phyloP scores from a whole-genome alignment of 2,113 vertebrate genomes.

The Crotalus helleri region DNA sequence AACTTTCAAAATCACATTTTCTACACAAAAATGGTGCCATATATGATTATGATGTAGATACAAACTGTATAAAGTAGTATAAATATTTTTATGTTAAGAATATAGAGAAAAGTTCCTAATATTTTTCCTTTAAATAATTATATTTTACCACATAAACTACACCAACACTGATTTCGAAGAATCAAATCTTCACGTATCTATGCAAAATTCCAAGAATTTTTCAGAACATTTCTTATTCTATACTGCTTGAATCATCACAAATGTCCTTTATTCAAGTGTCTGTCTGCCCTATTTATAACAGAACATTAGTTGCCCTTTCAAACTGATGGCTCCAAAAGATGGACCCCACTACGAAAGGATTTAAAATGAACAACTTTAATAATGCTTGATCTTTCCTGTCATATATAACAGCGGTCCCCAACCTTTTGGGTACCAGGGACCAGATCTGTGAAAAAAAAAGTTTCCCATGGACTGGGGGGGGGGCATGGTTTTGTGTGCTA shows the following conservation, averaged over 20 bases:
- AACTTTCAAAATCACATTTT: not conserved
- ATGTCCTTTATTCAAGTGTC: slow-evolving; percentile 65
- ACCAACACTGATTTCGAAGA: slow-evolving; percentile 32
- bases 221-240: slow-evolving; percentile 46
- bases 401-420: not conserved
- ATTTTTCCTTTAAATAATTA: slow-evolving; percentile 20
- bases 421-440: no score
- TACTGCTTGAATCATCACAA: slow-evolving; percentile 51
- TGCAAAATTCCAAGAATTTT: slow-evolving; percentile 61
- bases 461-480: not conserved
- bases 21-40: not conserved
- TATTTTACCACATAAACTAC: slow-evolving; percentile 45
- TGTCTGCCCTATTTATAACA: slow-evolving; percentile 46
- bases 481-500: not conserved
- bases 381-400: slow-evolving; percentile 61
- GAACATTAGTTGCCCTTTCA: slow-evolving; percentile 52
- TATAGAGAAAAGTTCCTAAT: not conserved
- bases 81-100: not conserved
- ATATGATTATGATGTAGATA: not conserved
- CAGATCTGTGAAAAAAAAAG: not conserved
- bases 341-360: slow-evolving; percentile 53
- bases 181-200: slow-evolving; percentile 41
- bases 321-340: slow-evolving; percentile 58
- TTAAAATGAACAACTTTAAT: slow-evolving; percentile 57
- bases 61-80: not conserved